A percentile compares a stretch with the other conserved stretches of the same genome.
These are phyloP conservation scores for Caerostris extrusa DNA, from an alignment of 1,140 invertebrate genomes.

Conservation along the genomic window DNA sequence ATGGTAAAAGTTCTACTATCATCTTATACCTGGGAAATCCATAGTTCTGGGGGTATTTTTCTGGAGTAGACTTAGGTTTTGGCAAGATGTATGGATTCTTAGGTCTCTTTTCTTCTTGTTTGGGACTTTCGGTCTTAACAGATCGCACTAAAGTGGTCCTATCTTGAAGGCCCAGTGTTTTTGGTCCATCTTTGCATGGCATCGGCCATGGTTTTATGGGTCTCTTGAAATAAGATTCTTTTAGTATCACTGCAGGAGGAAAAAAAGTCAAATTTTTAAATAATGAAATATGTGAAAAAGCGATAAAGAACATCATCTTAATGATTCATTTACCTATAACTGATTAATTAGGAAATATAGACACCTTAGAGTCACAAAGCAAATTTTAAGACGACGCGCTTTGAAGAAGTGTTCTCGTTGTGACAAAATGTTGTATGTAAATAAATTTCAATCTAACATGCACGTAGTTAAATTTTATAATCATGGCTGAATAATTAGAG, in stretches of 20 bases:
- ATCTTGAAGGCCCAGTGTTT: neutral
- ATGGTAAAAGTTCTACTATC: neutral
- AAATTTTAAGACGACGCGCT: no score
- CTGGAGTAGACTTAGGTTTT: neutral
- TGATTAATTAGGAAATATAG: no score
- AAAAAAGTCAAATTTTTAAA: neutral
- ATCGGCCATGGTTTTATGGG: slow-evolving; percentile 44
- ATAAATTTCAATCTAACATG: no score
- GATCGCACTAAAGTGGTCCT: neutral
- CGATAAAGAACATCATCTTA: no score
- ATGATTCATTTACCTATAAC: no score
- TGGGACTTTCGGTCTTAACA: neutral
- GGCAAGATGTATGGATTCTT: neutral
- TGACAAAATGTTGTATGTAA: no score
- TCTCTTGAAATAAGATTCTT: neutral
- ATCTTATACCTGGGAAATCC: neutral
- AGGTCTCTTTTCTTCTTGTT: neutral
- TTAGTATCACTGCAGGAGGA: neutral
- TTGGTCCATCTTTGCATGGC: slow-evolving; percentile 38
- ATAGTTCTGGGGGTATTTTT: neutral
- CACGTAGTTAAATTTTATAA: no score
- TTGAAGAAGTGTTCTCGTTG: no score
- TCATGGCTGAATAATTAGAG: no score
- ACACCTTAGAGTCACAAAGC: no score
- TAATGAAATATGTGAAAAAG: no score